A percentile compares a stretch with the other conserved stretches of the same genome.
Evolutionary conservation across 2,113 vertebrate genomes (phyloP).

Genomic region (Ochotona princeps): DNA sequence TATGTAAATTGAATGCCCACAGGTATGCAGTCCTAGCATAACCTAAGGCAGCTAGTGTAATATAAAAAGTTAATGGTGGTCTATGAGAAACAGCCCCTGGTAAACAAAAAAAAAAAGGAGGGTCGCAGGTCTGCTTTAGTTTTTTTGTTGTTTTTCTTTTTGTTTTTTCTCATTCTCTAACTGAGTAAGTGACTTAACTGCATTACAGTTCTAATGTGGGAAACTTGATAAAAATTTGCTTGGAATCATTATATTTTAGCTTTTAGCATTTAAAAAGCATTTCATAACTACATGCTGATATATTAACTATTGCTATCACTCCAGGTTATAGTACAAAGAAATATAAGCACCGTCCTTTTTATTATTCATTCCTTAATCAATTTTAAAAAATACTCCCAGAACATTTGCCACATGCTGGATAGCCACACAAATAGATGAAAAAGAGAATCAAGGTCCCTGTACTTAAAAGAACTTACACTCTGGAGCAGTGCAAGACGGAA

Average conservation of each 20-base stretch:
- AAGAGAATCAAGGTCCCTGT: not conserved
- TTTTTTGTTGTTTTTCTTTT: too few relatives aligned
- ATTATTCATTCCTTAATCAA: not conserved
- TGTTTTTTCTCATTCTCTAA: not conserved
- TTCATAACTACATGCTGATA: not conserved
- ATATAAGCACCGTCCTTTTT: not conserved
- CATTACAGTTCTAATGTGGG: not conserved
- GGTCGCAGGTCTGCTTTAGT: not conserved
- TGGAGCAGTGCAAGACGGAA: not conserved
- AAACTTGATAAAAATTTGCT: conserved; percentile 19
- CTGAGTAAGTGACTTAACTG: conserved; percentile 26
- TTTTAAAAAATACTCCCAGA: conserved; percentile 24
- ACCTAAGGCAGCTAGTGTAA: not conserved
- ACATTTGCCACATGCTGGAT: not conserved
- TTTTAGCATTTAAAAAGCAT: conserved; percentile 1
- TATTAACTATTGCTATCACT: not conserved
- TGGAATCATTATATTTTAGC: not conserved
- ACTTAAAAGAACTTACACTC: not conserved
- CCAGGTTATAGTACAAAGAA: not conserved
- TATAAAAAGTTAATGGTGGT: not conserved
- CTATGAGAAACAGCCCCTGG: not conserved
- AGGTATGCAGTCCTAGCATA: not conserved
- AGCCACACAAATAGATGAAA: not conserved
- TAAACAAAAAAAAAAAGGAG: not conserved
- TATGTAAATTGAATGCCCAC: not conserved